phyloP scores from a whole-genome alignment of 2,113 vertebrate genomes.

The Oreochromis tanganicae region DNA sequence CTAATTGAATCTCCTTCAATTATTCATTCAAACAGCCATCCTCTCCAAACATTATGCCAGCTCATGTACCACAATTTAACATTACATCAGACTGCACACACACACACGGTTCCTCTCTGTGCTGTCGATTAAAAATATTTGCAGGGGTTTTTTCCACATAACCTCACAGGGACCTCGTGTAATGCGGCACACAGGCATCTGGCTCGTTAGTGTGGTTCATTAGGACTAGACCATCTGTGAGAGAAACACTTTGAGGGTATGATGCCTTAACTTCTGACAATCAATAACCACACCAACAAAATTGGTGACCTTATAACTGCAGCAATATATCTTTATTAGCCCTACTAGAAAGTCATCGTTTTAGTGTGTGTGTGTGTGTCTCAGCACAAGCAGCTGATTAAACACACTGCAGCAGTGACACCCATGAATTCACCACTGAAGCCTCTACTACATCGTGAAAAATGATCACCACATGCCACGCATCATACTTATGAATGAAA shows the following conservation, averaged over 20 bases:
- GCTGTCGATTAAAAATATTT: constrained; percentile 6
- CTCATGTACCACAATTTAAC: not conserved
- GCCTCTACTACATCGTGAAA: not conserved
- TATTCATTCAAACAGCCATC: not conserved
- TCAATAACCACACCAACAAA: not conserved
- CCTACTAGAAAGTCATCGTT: not conserved
- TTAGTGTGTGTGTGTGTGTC: not conserved
- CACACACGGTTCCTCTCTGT: not conserved
- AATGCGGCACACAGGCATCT: constrained; percentile 12
- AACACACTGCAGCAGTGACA: not conserved
- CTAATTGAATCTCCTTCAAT: not conserved
- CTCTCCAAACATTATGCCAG: not conserved
- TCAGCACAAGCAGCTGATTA: not conserved
- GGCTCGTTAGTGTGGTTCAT: constrained; percentile 46
- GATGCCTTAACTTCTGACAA: not conserved
- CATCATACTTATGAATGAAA: not conserved
- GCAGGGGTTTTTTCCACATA: not conserved
- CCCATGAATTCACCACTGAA: not conserved
- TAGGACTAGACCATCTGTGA: constrained; percentile 50
- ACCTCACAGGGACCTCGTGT: not conserved
- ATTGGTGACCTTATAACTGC: not conserved
- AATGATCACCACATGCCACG: not conserved
- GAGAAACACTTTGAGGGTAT: not conserved
- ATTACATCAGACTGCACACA: not conserved
- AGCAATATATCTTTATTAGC: not conserved